Conservation (phyloP, 2,113 vertebrate species). For the Bagarius yarrelli region DNA sequence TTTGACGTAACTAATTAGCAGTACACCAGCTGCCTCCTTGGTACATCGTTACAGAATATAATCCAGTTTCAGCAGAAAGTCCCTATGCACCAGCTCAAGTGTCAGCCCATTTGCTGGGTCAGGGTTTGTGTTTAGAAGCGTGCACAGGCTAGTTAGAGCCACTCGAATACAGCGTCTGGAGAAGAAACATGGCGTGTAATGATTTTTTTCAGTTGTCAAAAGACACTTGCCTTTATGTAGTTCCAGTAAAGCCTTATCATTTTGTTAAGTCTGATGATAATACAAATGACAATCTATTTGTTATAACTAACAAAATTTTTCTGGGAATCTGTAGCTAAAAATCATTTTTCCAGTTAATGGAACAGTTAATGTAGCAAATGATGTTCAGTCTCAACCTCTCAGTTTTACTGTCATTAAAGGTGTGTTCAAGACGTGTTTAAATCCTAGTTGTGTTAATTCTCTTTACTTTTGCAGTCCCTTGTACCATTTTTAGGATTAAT, state of each 20-base stretch:
- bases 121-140: slow-evolving; percentile 9
- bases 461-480: not conserved
- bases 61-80: slow-evolving; percentile 65
- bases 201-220: not conserved
- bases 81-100: slow-evolving; percentile 3
- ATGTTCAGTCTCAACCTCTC: too few relatives aligned
- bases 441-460: too few relatives aligned
- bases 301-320: not conserved
- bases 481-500: not conserved
- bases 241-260: too few relatives aligned
- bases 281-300: not conserved
- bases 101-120: slow-evolving; percentile 8
- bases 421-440: too few relatives aligned
- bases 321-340: not conserved
- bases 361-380: too few relatives aligned
- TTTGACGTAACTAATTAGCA: slow-evolving; percentile 69
- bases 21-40: slow-evolving; percentile 69
- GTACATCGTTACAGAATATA: slow-evolving; percentile 67
- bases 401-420: too few relatives aligned
- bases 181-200: slow-evolving; percentile 1
- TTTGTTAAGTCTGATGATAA: not conserved
- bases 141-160: slow-evolving; percentile 26
- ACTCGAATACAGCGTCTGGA: not conserved
- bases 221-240: slow-evolving; percentile 2
- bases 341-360: too few relatives aligned